Percentiles rank a stretch among this genome's conserved stretches.
Evolutionary conservation across 1,140 invertebrate genomes (phyloP).

Genomic region (Orchestia grillus): DNA sequence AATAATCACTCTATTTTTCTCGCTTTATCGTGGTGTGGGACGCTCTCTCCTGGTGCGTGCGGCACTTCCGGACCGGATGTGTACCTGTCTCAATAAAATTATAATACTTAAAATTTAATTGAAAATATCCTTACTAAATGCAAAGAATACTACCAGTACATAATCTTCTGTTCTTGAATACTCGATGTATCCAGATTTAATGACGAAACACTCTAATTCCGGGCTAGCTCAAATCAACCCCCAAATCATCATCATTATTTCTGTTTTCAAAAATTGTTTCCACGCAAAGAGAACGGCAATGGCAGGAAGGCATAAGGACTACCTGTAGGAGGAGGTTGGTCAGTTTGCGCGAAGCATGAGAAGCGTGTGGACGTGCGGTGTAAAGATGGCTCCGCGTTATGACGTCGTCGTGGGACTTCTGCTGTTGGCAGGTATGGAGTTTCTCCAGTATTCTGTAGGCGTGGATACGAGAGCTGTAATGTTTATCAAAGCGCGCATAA

Average conservation of each 20-base stretch:
- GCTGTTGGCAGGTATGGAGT: slow-evolving; percentile 19
- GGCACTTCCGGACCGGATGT: background rate
- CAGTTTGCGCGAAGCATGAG: slow-evolving; percentile 46
- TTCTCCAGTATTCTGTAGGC: background rate
- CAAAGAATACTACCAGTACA: too few relatives aligned
- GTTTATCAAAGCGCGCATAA: background rate
- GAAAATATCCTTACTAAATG: background rate
- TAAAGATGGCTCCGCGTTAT: slow-evolving; percentile 44
- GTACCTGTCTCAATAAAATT: background rate
- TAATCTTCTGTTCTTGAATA: too few relatives aligned
- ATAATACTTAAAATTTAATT: background rate
- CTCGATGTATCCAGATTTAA: too few relatives aligned
- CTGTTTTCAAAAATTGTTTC: background rate
- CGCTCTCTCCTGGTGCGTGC: too few relatives aligned
- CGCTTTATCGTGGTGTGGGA: background rate
- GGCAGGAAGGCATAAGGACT: slow-evolving; percentile 25
- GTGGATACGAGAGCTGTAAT: background rate
- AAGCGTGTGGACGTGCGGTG: slow-evolving; percentile 47
- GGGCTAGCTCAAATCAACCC: background rate
- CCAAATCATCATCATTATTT: background rate
- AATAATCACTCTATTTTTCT: background rate
- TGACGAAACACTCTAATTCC: background rate
- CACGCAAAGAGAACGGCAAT: background rate
- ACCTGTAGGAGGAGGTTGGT: background rate
- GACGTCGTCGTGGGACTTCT: slow-evolving; percentile 21